Evolutionary conservation across 2,888 invertebrate species (phyloP), one percentile per base, ranked within the genome.

Genomic region (Phlogophora meticulosa): DNA sequence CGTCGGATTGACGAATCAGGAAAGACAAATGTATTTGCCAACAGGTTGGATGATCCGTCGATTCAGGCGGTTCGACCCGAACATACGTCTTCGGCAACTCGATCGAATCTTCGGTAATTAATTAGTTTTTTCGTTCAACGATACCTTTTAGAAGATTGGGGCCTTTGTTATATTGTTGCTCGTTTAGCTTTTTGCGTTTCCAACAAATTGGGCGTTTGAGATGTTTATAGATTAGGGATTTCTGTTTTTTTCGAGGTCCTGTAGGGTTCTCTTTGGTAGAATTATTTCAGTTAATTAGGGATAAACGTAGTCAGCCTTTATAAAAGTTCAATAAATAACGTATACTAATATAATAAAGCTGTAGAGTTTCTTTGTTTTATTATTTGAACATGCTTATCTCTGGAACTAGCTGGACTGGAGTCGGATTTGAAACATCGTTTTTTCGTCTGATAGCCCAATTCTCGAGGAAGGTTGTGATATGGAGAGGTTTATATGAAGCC

Each of bases 91-190:
- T 76, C 62, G 68, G 81, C 85, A 83, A 82, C 77, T 80, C 80
- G 82, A 84, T 85, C 82, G 83, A 75, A 81, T 85, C 84, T 80
- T 71, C n/a, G 83, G 74, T 88, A 88, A 89, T 89, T 88, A 89
- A 89, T 89, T 87, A 86, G 82, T 81, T 84, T 86, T 83, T 83
- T 80, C 62, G 46, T 74, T 75, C 28, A 62, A 64, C 61, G 68
- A 72, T 72, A 57, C 76, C 70, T 78, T 81, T 81, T 71, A 81
- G 59, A 57, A 61, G 43, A 81, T 78, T 60, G 64, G n/a, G 51
- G 36, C 52, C 49, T 72, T 75, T 81, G 70, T 81, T 80, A 62
- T 65, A 42, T 58, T 59, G 59, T 72, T 76, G 11, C 15, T 38
- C 67, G 62, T 72, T 64, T 64, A 68, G 59, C 53, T 74, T 77